These are phyloP conservation scores for Microtus oregoni DNA, from an alignment of 2,113 vertebrate genomes.

Conservation along the genomic window DNA sequence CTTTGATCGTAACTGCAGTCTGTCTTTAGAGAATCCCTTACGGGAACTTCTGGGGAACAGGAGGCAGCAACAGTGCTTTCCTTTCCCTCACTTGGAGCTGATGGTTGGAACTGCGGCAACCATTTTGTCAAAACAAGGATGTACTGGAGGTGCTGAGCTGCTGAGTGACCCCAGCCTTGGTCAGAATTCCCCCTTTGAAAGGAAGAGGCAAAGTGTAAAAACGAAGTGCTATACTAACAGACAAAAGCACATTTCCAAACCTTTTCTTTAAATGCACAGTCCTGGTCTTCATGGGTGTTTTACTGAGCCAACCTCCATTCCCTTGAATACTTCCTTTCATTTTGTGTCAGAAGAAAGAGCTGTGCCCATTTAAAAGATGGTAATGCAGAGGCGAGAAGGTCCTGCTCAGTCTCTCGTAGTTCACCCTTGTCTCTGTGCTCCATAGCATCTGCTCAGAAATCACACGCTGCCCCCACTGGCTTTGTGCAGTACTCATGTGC, in stretches of 20 bases:
- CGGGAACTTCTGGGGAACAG: background rate
- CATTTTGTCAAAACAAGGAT: background rate
- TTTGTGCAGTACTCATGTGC: background rate
- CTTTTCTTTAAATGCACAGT: background rate
- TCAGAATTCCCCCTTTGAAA: background rate
- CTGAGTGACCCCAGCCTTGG: background rate
- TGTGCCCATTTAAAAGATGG: background rate
- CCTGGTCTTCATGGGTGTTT: background rate
- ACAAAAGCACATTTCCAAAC: background rate
- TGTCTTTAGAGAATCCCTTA: too few species aligned
- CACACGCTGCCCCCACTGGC: background rate
- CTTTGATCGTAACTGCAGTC: background rate
- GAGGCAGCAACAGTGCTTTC: background rate
- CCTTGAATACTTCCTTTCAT: background rate
- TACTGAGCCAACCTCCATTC: background rate
- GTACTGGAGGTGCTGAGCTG: rapidly evolving
- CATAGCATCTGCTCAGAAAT: background rate
- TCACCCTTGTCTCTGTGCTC: too few species aligned
- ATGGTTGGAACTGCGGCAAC: background rate
- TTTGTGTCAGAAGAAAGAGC: background rate
- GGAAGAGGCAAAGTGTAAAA: background rate
- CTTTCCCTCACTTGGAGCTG: background rate
- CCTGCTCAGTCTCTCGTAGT: background rate
- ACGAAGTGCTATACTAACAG: too few species aligned
- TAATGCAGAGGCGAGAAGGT: background rate